phyloP scores from a whole-genome alignment of 2,888 invertebrate species.

The Eupithecia pulchellata region DNA sequence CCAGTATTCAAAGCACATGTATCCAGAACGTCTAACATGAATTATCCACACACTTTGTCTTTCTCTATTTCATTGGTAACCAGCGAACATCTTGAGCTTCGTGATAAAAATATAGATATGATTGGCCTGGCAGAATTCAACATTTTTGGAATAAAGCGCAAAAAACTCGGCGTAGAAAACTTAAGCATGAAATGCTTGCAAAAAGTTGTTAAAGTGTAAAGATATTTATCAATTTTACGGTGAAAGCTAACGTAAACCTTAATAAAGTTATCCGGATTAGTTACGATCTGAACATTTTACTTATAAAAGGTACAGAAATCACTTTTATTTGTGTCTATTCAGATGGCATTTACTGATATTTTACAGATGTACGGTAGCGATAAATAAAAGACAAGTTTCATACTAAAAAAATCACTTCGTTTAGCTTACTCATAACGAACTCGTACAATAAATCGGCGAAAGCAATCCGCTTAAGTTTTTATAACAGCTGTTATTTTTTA shows the following conservation, averaged over 20 bases:
- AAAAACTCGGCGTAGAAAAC: background rate
- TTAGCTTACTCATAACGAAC: conserved; percentile 13
- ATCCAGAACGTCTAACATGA: background rate
- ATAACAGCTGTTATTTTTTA: conserved; percentile 41
- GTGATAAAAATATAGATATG: conserved; percentile 3
- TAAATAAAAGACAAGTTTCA: background rate
- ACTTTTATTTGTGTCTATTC: background rate
- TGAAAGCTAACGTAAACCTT: background rate
- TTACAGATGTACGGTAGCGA: background rate
- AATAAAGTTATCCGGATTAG: background rate
- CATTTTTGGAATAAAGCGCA: background rate
- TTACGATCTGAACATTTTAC: background rate
- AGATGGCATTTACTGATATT: background rate
- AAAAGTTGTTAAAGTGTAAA: background rate
- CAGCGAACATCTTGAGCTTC: background rate
- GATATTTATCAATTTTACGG: background rate
- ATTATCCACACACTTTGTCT: conserved; percentile 3
- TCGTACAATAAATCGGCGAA: conserved; percentile 33
- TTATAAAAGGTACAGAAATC: background rate
- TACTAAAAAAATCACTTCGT: background rate
- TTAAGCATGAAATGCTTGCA: conserved; percentile 1
- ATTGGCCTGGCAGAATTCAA: background rate
- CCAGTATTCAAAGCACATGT: background rate
- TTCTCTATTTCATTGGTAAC: background rate
- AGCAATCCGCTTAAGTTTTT: conserved; percentile 39